Evolutionary conservation across 2,888 invertebrate species (phyloP), one percentile per base, ranked within the genome.

Genomic region (Steromphala cineraria): DNA sequence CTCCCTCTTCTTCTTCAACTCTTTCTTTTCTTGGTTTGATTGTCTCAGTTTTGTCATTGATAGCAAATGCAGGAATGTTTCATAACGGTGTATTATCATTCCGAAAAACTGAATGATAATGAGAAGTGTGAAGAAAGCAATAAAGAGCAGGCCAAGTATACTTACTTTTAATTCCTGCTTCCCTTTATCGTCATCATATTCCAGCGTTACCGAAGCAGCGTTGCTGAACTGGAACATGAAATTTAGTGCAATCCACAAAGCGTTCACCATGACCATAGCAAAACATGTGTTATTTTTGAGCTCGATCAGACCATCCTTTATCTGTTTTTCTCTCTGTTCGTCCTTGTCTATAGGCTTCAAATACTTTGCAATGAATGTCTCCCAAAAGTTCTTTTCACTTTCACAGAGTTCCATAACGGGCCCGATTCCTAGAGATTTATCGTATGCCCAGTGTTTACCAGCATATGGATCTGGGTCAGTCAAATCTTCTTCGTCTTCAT

Each of bases 221-320:
- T 36, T 3, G 7, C 24, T 53, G 8, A n/a, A 67, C 71, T 91
- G 91, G 75, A 91, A 89, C 88, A 90, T 89, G 71, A 89, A 91
- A 80, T 91, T 92, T 67, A 99, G 97, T 94, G 99, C 96, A 92
- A 99, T 98, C 96, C 99, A 99, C 92, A 99, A 96, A 87, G 98
- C 97, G 95, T 99, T 99, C 94, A 98, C 94, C 98, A 99, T 98
- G 95, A 98, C 97, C 95, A 99, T 98, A 0, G 87, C 91, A 78
- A 91, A 89, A 24, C 87, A 84, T 0, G 89, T 97, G 91, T 97
- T 96, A 95, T 99, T 98, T 93, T 99, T 95, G 91, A 99, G 95
- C 94, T 98, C 98, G 95, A 97, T 97, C 93, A 99, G 95, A 28
- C 87, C 83, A 8, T 79, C 82, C 7, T 80, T 78, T 4, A 86